These are phyloP conservation scores for Drosophila imparisetae DNA, from an alignment of 2,888 invertebrate genomes.

Conservation along the genomic window DNA sequence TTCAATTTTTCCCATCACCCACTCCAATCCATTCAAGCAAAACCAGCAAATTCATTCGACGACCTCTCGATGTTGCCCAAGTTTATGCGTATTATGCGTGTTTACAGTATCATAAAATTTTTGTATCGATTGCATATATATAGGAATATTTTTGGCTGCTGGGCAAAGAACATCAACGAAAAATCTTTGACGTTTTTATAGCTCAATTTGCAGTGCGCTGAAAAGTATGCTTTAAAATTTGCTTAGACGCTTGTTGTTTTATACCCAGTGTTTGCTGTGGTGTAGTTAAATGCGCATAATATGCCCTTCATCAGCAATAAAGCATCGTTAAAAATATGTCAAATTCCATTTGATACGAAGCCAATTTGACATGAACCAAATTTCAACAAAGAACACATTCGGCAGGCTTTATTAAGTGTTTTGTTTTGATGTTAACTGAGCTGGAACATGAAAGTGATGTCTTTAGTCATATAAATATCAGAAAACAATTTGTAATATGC, in stretches of 20 bases:
- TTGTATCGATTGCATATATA: slow-evolving; percentile 69
- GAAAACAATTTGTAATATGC: not conserved
- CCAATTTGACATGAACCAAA: slow-evolving; percentile 3
- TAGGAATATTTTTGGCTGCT: slow-evolving; percentile 24
- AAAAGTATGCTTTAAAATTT: slow-evolving; percentile 48
- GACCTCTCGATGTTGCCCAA: slow-evolving; percentile 22
- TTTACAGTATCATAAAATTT: slow-evolving; percentile 79
- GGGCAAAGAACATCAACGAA: slow-evolving; percentile 46
- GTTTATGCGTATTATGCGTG: slow-evolving; percentile 74
- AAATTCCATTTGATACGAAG: not conserved
- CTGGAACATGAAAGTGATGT: not conserved
- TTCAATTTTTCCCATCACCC: not conserved
- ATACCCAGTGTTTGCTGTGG: slow-evolving; percentile 28
- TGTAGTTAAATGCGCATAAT: not conserved
- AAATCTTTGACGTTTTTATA: slow-evolving; percentile 61
- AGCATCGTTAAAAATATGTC: not conserved
- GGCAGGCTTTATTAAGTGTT: not conserved
- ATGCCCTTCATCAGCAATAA: not conserved
- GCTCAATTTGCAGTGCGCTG: slow-evolving; percentile 67
- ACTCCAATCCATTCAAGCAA: not conserved
- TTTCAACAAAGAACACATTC: not conserved
- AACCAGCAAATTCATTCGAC: not conserved
- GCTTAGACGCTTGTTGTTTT: slow-evolving; percentile 29
- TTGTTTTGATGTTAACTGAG: not conserved
- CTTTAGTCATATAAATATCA: not conserved